A percentile compares a stretch with the other conserved stretches of the same genome.
phyloP scores from a whole-genome alignment of 2,113 vertebrate species.

The Barbus barbus region DNA sequence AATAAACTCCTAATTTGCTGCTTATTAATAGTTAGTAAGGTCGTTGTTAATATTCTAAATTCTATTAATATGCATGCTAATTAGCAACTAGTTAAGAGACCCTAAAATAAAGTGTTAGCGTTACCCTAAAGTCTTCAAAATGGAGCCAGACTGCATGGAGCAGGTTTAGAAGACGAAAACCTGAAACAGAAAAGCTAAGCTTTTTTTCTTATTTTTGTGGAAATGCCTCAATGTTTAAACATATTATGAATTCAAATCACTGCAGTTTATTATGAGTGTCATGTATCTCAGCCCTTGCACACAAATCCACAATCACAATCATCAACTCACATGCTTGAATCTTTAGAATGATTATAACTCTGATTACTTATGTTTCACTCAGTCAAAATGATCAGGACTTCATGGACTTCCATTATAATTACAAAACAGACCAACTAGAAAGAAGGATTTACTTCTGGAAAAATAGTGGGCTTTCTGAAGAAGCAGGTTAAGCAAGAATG shows the following conservation, averaged over 20 bases:
- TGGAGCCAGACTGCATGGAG: neutral
- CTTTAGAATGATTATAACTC: constrained; percentile 9
- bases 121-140: neutral
- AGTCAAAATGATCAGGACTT: neutral
- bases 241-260: constrained; percentile 4
- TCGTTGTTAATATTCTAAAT: no score
- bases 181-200: neutral
- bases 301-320: constrained; percentile 6
- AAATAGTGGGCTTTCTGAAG: neutral
- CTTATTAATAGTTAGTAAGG: no score
- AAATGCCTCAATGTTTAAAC: neutral
- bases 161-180: neutral
- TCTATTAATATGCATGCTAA: no score
- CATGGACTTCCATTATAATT: neutral
- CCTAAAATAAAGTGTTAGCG: no score
- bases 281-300: neutral
- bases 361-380: neutral
- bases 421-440: neutral
- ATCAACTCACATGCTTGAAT: neutral
- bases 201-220: neutral
- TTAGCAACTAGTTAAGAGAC: no score
- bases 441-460: neutral
- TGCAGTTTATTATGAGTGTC: neutral
- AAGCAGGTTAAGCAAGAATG: neutral
- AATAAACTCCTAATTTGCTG: no score